phyloP scores from a whole-genome alignment of 2,113 vertebrate species.

The Oostethus manadensis region DNA sequence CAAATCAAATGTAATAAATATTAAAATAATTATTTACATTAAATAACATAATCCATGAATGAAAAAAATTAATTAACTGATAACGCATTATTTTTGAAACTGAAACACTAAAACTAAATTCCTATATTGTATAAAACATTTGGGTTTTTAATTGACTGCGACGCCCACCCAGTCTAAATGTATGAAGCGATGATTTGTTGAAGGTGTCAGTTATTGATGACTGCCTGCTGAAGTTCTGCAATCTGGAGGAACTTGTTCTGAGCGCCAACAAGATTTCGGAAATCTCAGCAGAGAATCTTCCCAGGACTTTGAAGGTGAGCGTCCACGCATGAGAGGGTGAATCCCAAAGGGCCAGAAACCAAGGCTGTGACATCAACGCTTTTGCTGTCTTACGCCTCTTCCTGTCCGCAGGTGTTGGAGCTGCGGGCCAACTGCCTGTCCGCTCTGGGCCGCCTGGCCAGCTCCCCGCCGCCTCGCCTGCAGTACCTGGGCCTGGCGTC shows the following conservation, averaged over 20 bases:
- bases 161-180: too few species aligned
- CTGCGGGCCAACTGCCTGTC: constrained; percentile 74
- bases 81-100: too few species aligned
- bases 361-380: too few species aligned
- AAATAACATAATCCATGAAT: too few species aligned
- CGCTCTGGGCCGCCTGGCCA: constrained; percentile 66
- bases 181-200: background rate
- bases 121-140: too few species aligned
- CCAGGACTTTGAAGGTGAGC: constrained; percentile 74
- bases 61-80: too few species aligned
- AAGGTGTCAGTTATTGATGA: constrained; percentile 77
- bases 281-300: constrained; percentile 68
- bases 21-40: too few species aligned
- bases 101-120: too few species aligned
- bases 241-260: constrained; percentile 79
- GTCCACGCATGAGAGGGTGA: background rate
- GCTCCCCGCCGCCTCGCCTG: constrained; percentile 53
- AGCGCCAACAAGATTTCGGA: constrained; percentile 76
- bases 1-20: too few species aligned
- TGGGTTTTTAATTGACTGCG: too few species aligned
- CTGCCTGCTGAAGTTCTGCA: constrained; percentile 73
- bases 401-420: constrained; percentile 77
- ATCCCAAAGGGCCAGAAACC: too few species aligned
- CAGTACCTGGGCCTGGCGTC: constrained; percentile 78
- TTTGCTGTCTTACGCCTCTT: too few species aligned